phyloP scores from a whole-genome alignment of 2,888 invertebrate genomes.

The Trachelus iudaicus region DNA sequence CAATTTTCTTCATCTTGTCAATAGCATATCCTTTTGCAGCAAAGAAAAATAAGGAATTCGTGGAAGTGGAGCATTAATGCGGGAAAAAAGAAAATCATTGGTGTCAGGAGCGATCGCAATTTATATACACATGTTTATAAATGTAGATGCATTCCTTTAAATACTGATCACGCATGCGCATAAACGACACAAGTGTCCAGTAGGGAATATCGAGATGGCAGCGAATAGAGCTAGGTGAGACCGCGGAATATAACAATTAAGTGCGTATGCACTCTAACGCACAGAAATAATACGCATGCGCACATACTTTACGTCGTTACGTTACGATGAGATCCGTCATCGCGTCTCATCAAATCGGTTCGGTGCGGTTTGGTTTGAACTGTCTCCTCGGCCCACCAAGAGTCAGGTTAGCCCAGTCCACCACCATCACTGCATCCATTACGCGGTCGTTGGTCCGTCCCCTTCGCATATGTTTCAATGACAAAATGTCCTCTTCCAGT shows the following conservation, averaged over 20 bases:
- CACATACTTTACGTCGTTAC: too few relatives aligned
- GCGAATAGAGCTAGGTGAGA: not conserved
- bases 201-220: not conserved
- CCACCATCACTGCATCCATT: not conserved
- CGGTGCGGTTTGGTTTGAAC: not conserved
- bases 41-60: not conserved
- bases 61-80: not conserved
- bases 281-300: not conserved
- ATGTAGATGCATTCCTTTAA: not conserved
- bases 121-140: not conserved
- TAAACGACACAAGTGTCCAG: not conserved
- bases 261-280: not conserved
- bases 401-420: not conserved
- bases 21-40: not conserved
- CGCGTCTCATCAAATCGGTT: not conserved
- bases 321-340: not conserved
- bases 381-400: not conserved
- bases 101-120: not conserved
- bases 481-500: not conserved
- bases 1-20: not conserved
- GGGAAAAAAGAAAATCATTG: not conserved
- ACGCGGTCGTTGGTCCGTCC: not conserved
- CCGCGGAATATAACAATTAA: too few relatives aligned
- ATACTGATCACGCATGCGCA: not conserved
- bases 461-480: not conserved